These are phyloP conservation scores for Hippopotamyrus pictus DNA, from an alignment of 2,797 vertebrate genomes.

Conservation along the genomic window DNA sequence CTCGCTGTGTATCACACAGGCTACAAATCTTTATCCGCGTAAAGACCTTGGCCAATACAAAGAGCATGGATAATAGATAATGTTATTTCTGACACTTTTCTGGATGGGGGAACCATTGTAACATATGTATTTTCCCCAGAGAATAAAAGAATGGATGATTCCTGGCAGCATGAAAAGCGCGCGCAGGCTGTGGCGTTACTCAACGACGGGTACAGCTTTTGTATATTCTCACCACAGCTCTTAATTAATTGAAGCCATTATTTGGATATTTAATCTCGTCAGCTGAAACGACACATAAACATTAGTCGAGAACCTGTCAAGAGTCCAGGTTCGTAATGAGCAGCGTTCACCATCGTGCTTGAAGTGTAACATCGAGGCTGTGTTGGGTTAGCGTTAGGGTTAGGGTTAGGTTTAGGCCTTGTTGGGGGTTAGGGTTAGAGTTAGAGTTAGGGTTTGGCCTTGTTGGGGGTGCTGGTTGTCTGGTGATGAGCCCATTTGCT, in stretches of 20 bases:
- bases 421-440: neutral
- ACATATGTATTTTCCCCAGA: constrained; percentile 14
- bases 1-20: neutral
- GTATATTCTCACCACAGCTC: neutral
- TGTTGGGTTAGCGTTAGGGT: neutral
- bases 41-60: neutral
- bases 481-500: neutral
- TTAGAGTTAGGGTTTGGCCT: neutral
- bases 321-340: neutral
- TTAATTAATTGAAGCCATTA: constrained; percentile 10
- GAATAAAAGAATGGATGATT: constrained; percentile 21
- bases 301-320: neutral
- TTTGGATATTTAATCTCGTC: neutral
- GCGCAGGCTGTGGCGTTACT: neutral
- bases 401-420: neutral
- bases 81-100: constrained; percentile 18
- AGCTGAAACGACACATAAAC: neutral
- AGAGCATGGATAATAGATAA: constrained; percentile 14
- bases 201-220: neutral
- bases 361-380: neutral
- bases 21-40: neutral
- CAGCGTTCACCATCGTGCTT: neutral
- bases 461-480: neutral
- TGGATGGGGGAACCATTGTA: constrained; percentile 2
- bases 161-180: constrained; percentile 21